phyloP scores from a whole-genome alignment of 2,888 invertebrate genomes.

The Dryobota labecula region DNA sequence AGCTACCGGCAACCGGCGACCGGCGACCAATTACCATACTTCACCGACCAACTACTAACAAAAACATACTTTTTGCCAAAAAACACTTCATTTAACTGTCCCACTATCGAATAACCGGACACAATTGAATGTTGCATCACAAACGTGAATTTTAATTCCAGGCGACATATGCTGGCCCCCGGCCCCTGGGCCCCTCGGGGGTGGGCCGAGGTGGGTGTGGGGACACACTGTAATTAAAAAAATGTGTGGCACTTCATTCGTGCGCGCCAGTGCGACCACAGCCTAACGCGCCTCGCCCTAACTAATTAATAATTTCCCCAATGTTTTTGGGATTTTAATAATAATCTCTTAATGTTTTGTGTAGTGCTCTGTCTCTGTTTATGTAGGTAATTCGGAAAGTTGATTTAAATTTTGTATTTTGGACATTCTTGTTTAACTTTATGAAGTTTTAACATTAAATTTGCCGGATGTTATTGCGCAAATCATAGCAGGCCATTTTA shows the following conservation, averaged over 20 bases:
- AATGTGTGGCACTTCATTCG: conserved; percentile 89
- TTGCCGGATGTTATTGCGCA: too few species aligned
- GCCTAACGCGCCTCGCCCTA: conserved; percentile 73
- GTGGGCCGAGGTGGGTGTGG: conserved; percentile 61
- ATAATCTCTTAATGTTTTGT: conserved; percentile 75
- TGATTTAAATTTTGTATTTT: conserved; percentile 16
- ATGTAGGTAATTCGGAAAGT: conserved; percentile 54
- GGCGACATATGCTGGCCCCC: conserved; percentile 83
- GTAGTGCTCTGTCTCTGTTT: conserved; percentile 43
- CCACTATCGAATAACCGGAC: conserved; percentile 67
- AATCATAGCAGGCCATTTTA: not conserved
- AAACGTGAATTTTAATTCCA: conserved; percentile 87
- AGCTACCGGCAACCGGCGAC: conserved; percentile 7
- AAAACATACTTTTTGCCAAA: conserved; percentile 57
- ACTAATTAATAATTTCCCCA: conserved; percentile 84
- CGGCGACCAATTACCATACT: conserved; percentile 53
- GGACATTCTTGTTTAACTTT: not conserved
- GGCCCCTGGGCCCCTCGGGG: conserved; percentile 53
- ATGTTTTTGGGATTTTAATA: conserved; percentile 82
- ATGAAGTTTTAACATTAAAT: conserved; percentile 3
- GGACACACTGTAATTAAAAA: conserved; percentile 85
- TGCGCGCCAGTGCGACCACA: conserved; percentile 78
- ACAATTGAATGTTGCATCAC: conserved; percentile 83
- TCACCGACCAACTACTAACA: conserved; percentile 54
- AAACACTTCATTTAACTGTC: conserved; percentile 65